Base-by-base conservation (phyloP, 2,797 vertebrate genomes). In the Sarcoramphus papa region DNA sequence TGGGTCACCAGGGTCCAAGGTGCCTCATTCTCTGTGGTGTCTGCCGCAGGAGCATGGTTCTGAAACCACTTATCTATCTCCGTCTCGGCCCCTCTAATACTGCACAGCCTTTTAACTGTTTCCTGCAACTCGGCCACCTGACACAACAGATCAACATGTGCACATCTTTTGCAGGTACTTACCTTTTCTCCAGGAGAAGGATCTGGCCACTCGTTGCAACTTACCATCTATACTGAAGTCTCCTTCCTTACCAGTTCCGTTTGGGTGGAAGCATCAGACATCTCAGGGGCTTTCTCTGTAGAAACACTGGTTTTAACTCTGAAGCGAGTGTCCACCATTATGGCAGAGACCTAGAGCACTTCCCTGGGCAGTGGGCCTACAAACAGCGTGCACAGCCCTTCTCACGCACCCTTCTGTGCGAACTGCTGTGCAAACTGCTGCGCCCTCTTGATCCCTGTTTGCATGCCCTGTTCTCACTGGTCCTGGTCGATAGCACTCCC, bases 341-440 rank as follows among this genome's bases (percentile, higher is more conserved):
- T 4, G 21, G 9, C 68, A 88, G 51, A 70, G 24, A 40, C 0
- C 2, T 17, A 31, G 40, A 31, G 21, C 40, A 27, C 15, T 60
- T 47, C 12, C 21, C 18, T 40, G 45, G 31, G 17, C 41, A 45
- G 3, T 12, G 13, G 33, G 19, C 7, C 14, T 40, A 27, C 24
- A 24, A 18, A 35, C 45, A 69, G 27, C 3, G 18, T 21, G 9
- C 14, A 63, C 0, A 0, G 14, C 25, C 8, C 13, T 28, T 48
- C 27, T 78, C 43, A 12, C 7, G 8, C 16, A 7, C 14, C 23
- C 23, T 30, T n/a, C 41, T 37, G 14, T 12, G 16, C 9, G 53
- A 41, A 2, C 40, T 68, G 18, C 31, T 51, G n/a, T n/a, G 59
- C 30, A 43, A 17, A 27, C 1, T 48, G 11, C 13, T 8, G 23